Conservation (phyloP, 2,888 invertebrate genomes). For the Cheilosia urbana region DNA sequence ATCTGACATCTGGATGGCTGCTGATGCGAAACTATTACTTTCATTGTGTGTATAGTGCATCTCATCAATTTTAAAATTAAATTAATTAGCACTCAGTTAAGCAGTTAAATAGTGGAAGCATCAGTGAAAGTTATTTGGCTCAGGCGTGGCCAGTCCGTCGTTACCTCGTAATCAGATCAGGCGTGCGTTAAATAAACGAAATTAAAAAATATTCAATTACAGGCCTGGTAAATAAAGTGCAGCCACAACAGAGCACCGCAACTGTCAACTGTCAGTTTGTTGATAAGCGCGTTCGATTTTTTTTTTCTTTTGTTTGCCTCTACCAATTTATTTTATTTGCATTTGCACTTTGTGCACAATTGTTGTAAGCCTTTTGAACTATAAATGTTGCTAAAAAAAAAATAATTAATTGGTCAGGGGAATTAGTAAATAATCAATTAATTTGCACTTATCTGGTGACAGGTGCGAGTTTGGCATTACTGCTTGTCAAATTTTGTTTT, state of each 20-base stretch:
- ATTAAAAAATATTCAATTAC: slow-evolving; percentile 57
- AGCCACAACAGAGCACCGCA: slow-evolving; percentile 39
- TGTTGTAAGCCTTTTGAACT: neutral
- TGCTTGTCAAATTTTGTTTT: no score
- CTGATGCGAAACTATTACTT: slow-evolving; percentile 36
- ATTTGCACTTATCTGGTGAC: no score
- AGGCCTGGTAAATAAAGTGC: neutral
- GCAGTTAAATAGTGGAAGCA: slow-evolving; percentile 25
- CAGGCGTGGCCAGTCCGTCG: neutral
- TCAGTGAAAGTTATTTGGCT: slow-evolving; percentile 35
- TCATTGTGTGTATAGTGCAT: neutral
- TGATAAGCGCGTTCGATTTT: slow-evolving; percentile 16
- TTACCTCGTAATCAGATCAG: slow-evolving; percentile 25
- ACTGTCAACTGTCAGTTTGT: slow-evolving; percentile 62
- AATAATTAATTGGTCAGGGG: no score
- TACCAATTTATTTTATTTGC: neutral
- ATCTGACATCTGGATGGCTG: slow-evolving; percentile 55
- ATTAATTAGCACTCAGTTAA: slow-evolving; percentile 62
- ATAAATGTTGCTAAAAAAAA: neutral
- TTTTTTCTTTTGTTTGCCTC: neutral
- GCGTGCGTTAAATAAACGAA: slow-evolving; percentile 43
- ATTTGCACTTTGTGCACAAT: slow-evolving; percentile 17
- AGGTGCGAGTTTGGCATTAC: no score
- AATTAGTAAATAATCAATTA: no score
- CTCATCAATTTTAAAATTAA: slow-evolving; percentile 70